These are phyloP conservation scores for Coronaproctus castanopsis DNA, from an alignment of 2,888 invertebrate species.

Conservation along the genomic window DNA sequence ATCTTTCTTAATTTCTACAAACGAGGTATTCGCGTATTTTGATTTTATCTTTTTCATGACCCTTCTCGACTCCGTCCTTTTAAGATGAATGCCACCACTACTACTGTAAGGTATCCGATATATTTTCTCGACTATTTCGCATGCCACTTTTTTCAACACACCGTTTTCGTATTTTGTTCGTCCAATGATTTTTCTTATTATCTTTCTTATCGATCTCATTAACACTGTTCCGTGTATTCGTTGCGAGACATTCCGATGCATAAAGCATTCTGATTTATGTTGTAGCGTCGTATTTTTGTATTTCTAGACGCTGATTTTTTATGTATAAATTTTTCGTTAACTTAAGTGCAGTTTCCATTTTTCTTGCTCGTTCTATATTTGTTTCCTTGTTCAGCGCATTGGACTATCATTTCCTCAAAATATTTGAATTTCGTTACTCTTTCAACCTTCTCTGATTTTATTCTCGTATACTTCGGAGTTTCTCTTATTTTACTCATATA, in stretches of 20 bases:
- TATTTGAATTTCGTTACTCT: neutral
- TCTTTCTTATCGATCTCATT: neutral
- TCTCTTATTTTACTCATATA: neutral
- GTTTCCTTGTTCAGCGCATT: neutral
- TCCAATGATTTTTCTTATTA: neutral
- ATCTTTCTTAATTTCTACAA: no score
- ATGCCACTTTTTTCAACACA: neutral
- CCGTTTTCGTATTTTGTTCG: neutral
- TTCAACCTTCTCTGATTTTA: neutral
- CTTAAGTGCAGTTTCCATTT: neutral
- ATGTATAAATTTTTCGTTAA: neutral
- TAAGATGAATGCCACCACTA: no score
- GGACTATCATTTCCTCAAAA: neutral
- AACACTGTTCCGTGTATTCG: neutral
- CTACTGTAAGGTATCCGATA: no score
- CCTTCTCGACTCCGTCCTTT: no score
- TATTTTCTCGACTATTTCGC: slow-evolving; percentile 12
- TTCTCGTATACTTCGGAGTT: neutral
- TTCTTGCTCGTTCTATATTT: neutral
- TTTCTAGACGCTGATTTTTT: neutral
- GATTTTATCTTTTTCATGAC: no score
- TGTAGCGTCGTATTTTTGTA: neutral
- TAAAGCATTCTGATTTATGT: neutral
- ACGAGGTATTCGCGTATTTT: no score
- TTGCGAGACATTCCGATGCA: neutral